Evolutionary conservation across 2,888 invertebrate genomes (phyloP).

Genomic region (Tanytarsus gracilentus): DNA sequence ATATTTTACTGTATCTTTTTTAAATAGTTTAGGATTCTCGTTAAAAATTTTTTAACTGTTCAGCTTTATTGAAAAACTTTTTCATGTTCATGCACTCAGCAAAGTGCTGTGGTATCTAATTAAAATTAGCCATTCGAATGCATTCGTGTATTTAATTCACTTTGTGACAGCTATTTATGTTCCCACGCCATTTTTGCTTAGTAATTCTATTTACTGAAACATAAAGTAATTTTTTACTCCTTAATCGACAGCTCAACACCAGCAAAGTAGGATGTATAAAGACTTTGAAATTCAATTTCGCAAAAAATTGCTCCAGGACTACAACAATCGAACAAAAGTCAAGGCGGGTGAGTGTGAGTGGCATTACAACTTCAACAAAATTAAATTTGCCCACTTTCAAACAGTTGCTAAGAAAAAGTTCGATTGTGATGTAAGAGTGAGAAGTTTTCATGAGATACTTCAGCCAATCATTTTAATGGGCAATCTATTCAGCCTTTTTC

Average conservation of each 20-base stretch:
- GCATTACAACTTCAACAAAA: background rate
- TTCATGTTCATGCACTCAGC: no score
- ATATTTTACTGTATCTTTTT: no score
- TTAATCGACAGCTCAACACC: background rate
- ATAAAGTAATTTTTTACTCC: background rate
- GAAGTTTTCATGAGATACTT: constrained; percentile 15
- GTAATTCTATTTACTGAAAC: background rate
- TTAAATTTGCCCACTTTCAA: background rate
- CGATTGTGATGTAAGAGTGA: background rate
- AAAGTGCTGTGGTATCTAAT: no score
- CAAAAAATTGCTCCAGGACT: background rate
- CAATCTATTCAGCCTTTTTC: constrained; percentile 19
- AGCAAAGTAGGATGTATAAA: background rate
- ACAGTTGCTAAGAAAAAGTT: background rate
- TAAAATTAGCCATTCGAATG: no score
- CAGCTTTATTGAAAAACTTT: no score
- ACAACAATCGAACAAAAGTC: background rate
- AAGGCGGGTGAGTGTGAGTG: background rate
- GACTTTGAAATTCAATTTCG: constrained; percentile 12
- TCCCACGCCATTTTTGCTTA: no score
- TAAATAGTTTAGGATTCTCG: no score
- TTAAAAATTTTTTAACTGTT: no score
- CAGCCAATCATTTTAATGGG: background rate
- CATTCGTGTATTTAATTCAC: no score
- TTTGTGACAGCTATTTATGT: no score